Percentiles rank a stretch among this genome's conserved stretches.
phyloP scores from a whole-genome alignment of 2,888 invertebrate species.

The Tetramorium bicarinatum region DNA sequence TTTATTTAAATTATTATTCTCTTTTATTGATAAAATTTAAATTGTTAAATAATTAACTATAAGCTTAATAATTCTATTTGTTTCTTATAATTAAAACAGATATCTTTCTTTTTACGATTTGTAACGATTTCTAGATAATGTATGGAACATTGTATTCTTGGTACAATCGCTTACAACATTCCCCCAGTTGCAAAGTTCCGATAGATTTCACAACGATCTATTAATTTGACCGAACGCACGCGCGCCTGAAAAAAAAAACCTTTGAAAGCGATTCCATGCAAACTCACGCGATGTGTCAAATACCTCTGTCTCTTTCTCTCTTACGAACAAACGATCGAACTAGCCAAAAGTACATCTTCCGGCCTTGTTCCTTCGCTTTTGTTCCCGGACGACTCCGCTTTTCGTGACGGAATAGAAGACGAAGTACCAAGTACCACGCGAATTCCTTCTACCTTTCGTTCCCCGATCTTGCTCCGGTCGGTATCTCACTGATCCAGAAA shows the following conservation, averaged over 20 bases:
- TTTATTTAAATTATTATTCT: neutral
- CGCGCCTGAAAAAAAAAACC: neutral
- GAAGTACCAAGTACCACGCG: conserved; percentile 69
- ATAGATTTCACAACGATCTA: conserved; percentile 8
- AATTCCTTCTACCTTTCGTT: conserved; percentile 53
- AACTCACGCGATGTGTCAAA: conserved; percentile 36
- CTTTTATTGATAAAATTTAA: neutral
- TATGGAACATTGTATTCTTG: neutral
- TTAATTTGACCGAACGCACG: conserved; percentile 24
- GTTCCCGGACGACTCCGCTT: conserved; percentile 65
- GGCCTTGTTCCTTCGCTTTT: conserved; percentile 59
- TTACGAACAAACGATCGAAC: conserved; percentile 46
- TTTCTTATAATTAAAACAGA: neutral
- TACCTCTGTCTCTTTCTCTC: conserved; percentile 12
- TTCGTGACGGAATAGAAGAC: conserved; percentile 66
- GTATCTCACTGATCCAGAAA: conserved; percentile 59
- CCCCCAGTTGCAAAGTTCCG: neutral
- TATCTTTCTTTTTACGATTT: neutral
- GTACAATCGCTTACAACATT: conserved; percentile 14
- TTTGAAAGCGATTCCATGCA: conserved; percentile 36
- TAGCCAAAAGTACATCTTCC: conserved; percentile 61
- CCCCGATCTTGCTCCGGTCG: conserved; percentile 19
- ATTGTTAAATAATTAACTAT: neutral
- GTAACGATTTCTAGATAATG: neutral
- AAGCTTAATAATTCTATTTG: neutral